Evolutionary conservation across 2,113 vertebrate genomes (phyloP).

Genomic region (Mellivora capensis): DNA sequence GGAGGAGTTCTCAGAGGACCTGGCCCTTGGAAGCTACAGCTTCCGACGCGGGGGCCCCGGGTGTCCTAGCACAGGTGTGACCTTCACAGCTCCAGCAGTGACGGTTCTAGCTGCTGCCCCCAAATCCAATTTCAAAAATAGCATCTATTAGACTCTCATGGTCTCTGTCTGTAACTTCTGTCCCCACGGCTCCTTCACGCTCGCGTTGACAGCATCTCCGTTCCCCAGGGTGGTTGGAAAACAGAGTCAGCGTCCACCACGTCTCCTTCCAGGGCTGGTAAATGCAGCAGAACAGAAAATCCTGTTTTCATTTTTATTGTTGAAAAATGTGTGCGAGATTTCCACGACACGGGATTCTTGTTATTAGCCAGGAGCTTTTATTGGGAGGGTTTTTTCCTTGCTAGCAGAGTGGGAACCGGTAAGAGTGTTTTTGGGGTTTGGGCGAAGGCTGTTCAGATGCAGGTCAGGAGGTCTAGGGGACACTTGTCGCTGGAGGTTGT

Average conservation of each 20-base stretch:
- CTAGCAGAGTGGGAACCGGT: neutral
- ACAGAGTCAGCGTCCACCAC: conserved; percentile 49
- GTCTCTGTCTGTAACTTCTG: conserved; percentile 47
- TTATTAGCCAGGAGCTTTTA: conserved; percentile 37
- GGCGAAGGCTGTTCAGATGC: neutral
- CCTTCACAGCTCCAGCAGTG: conserved; percentile 12
- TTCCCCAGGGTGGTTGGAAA: conserved; percentile 26
- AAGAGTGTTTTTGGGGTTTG: neutral
- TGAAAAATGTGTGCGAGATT: neutral
- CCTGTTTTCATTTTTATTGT: neutral
- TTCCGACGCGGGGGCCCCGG: neutral
- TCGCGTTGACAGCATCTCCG: conserved; percentile 15
- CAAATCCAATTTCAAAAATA: conserved; percentile 60
- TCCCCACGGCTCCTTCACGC: conserved; percentile 20
- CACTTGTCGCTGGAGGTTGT: neutral
- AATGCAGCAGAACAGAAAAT: neutral
- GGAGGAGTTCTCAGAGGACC: neutral
- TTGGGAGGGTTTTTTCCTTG: neutral
- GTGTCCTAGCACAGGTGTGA: neutral
- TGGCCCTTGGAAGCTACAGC: neutral
- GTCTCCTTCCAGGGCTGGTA: conserved; percentile 30
- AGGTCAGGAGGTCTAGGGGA: neutral
- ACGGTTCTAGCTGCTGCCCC: neutral
- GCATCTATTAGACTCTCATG: conserved; percentile 34
- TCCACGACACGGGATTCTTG: neutral